Evolutionary conservation across 2,797 vertebrate genomes (phyloP).

Genomic region (Sylvia borin): DNA sequence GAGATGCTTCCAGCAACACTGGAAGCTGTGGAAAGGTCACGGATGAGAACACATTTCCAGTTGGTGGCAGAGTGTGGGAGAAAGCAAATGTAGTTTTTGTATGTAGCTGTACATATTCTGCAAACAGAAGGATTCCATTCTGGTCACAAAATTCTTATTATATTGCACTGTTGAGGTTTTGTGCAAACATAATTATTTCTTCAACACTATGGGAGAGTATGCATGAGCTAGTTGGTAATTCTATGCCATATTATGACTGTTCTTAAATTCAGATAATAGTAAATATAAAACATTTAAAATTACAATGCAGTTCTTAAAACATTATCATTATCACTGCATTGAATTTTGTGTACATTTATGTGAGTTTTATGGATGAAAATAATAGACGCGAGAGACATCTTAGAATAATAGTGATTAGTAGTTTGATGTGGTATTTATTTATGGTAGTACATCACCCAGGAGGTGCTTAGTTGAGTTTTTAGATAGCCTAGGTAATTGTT

Average conservation of each 20-base stretch:
- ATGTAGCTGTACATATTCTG: not conserved
- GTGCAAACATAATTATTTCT: slow-evolving; percentile 6
- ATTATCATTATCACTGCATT: slow-evolving; percentile 5
- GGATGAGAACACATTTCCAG: not conserved
- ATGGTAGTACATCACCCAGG: not conserved
- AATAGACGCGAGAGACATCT: slow-evolving; percentile 2
- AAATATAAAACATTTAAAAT: slow-evolving; percentile 42
- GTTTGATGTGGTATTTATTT: not conserved
- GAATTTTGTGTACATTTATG: not conserved
- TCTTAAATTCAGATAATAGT: slow-evolving; percentile 27
- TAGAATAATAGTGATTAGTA: slow-evolving; percentile 11
- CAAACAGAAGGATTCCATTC: not conserved
- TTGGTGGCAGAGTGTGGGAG: not conserved
- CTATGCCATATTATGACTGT: slow-evolving; percentile 11
- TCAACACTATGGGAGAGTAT: not conserved
- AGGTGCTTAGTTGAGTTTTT: not conserved
- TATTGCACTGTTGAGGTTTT: not conserved
- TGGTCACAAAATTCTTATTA: not conserved
- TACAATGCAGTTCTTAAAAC: slow-evolving; percentile 11
- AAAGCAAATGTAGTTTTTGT: not conserved
- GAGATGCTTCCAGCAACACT: not conserved
- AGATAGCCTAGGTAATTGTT: not conserved
- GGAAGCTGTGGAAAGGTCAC: not conserved
- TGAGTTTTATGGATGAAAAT: slow-evolving; percentile 18
- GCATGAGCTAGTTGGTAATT: slow-evolving; percentile 9